Base-by-base conservation (phyloP, 2,113 vertebrate genomes). In the Callocephalon fimbriatum region DNA sequence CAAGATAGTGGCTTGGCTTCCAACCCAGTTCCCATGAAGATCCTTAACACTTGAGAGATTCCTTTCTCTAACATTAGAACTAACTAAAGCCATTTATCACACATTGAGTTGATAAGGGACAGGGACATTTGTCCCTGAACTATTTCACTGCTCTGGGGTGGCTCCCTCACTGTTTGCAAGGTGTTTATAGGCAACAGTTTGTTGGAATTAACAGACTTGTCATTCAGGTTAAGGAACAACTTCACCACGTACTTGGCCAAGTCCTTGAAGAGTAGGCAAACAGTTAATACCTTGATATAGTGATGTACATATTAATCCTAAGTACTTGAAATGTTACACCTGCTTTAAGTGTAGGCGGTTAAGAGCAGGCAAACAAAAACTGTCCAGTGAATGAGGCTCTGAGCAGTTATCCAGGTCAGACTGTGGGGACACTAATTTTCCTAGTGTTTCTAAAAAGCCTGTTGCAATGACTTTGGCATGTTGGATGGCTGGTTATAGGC, bases 1-100 rank as follows among this genome's bases (percentile, higher is more conserved):
- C 59, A 88, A 96, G 71, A 95, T 58, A 86, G 54, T 4, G 10
- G 79, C 79, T 93, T 93, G 91, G 93, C 94, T 92, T 83, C 21
- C 54, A 95, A 35, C 20, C 78, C 45, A 80, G 82, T 79, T 95
- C 72, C 53, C 72, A 76, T 32, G 45, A 86, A 88, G 27, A 76
- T 0, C 79, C 26, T 75, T 85, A 85, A 85, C 44, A 74, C 48
- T 76, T 79, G 15, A 2, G 23, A 62, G 44, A 88, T 61, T 86
- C 38, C 56, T 61, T 93, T 54, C 90, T 78, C 47, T 50, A 79
- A 58, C 13, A 85, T 23, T 19, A 77, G 48, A 86, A 35, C 53
- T 68, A 76, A 45, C 31, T 48, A 77, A 84, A 93, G 20, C 63
- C 27, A 58, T 53, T 88, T 80, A 80, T 73, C n/a, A 65, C n/a